Evolutionary conservation across 2,797 vertebrate species (phyloP).

Genomic region (Clarias pachynema): DNA sequence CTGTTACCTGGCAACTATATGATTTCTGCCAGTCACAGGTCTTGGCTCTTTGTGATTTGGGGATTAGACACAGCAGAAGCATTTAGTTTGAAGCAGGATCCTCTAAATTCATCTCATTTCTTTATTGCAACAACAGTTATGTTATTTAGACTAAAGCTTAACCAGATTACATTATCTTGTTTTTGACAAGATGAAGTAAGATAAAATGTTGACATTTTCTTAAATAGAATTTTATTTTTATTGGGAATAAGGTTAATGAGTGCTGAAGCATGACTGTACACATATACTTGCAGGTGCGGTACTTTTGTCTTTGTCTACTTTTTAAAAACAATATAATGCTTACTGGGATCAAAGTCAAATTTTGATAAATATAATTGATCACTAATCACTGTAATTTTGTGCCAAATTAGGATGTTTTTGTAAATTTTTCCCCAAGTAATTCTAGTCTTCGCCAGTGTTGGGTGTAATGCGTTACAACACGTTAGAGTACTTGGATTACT

Average conservation of each 20-base stretch:
- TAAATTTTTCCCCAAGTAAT: too few species aligned
- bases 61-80: conserved; percentile 17
- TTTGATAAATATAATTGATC: background rate
- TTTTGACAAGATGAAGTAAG: background rate
- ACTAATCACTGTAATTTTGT: background rate
- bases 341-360: background rate
- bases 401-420: background rate
- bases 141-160: conserved; percentile 5
- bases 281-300: background rate
- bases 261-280: background rate
- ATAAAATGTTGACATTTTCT: background rate
- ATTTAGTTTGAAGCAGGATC: conserved; percentile 16
- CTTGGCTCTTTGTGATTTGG: conserved; percentile 8
- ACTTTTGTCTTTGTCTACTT: background rate
- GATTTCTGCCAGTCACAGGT: conserved; percentile 30
- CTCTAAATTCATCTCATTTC: background rate
- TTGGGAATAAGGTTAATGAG: background rate
- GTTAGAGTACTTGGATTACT: too few species aligned
- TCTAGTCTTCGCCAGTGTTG: too few species aligned
- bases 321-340: background rate
- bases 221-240: conserved; percentile 1
- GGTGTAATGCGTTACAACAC: too few species aligned
- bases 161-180: conserved; percentile 18
- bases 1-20: conserved; percentile 53
- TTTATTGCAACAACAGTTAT: background rate